Conservation (phyloP, 2,113 vertebrate genomes). For the Fukomys damarensis region DNA sequence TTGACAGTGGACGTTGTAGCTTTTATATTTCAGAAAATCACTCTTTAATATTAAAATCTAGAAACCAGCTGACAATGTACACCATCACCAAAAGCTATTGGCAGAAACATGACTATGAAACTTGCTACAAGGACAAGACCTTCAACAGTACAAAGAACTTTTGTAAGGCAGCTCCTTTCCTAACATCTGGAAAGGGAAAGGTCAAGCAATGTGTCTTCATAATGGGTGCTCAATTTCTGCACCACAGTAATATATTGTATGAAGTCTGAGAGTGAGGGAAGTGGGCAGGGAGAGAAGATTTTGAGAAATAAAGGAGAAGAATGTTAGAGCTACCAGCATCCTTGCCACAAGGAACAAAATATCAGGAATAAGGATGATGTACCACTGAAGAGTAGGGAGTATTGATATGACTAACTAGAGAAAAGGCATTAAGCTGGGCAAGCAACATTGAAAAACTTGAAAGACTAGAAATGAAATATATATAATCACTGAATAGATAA, state of each 20-base stretch:
- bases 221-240: neutral
- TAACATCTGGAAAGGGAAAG: neutral
- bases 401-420: neutral
- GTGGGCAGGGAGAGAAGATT: no score
- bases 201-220: no score
- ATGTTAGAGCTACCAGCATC: neutral
- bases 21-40: neutral
- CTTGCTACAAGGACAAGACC: rapidly evolving
- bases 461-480: neutral
- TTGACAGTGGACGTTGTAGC: neutral
- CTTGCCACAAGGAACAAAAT: neutral
- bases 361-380: neutral
- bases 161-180: no score
- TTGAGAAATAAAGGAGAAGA: neutral
- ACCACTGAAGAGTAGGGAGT: neutral
- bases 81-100: no score
- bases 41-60: neutral
- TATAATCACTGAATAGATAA: neutral
- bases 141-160: neutral
- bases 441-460: no score
- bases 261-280: neutral
- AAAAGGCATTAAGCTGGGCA: neutral
- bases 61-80: neutral
- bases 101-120: no score
- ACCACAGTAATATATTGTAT: neutral